Evolutionary conservation across 30 jellyfish, hydroid and myxozoan species (phyloP).

Genomic region (Turritopsis rubra): DNA sequence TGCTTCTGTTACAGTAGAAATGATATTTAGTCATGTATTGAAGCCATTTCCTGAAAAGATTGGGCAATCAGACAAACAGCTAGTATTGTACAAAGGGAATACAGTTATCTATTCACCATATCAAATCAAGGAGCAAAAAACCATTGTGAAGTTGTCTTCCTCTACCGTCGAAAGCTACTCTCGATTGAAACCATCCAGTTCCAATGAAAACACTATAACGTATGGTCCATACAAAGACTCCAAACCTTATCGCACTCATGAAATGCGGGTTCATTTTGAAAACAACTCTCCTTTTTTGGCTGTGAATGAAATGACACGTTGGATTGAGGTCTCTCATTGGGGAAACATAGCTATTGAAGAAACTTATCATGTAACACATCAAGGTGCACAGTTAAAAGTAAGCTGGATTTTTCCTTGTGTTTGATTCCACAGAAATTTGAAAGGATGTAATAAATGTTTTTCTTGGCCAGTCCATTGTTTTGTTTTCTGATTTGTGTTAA

Average conservation of each 20-base stretch:
- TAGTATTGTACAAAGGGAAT: slow-evolving; percentile 65
- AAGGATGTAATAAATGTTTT: neutral
- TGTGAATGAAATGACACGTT: slow-evolving; percentile 77
- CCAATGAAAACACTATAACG: slow-evolving; percentile 63
- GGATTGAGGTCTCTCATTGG: slow-evolving; percentile 91
- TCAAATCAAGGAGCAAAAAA: slow-evolving; percentile 57
- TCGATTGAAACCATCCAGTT: slow-evolving; percentile 77
- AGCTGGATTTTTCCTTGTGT: neutral
- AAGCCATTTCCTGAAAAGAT: slow-evolving; percentile 79
- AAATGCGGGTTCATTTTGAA: slow-evolving; percentile 79
- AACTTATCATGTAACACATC: slow-evolving; percentile 61
- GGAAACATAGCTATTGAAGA: slow-evolving; percentile 93
- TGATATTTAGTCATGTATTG: slow-evolving; percentile 44
- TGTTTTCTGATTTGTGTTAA: neutral
- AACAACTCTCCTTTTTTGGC: slow-evolving; percentile 71
- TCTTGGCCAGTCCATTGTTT: neutral
- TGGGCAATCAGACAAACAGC: slow-evolving; percentile 92
- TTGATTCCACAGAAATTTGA: too few relatives aligned
- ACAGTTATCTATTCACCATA: slow-evolving; percentile 69
- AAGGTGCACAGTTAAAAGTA: slow-evolving; percentile 87
- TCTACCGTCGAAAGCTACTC: slow-evolving; percentile 69
- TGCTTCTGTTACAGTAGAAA: slow-evolving; percentile 48
- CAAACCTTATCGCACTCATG: slow-evolving; percentile 49
- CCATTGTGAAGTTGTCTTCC: slow-evolving; percentile 78
- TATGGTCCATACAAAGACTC: slow-evolving; percentile 86